Evolutionary conservation across 2,113 vertebrate species (phyloP).

Genomic region (Spea multiplicata): DNA sequence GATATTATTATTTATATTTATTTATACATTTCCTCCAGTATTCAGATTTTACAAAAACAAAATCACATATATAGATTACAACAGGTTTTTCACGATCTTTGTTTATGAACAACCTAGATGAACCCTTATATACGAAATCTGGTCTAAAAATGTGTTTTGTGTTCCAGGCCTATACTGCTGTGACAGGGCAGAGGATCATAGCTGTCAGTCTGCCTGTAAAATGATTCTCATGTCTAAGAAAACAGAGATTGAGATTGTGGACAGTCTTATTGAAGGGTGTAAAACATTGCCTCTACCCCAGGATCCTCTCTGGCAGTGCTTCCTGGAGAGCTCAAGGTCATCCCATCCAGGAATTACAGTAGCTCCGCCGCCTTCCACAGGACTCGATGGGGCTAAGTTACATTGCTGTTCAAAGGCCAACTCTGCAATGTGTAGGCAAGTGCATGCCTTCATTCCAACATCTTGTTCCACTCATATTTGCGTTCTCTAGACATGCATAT

Average conservation of each 20-base stretch:
- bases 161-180: constrained; percentile 91
- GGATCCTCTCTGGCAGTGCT: constrained; percentile 98
- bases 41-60: too few relatives aligned
- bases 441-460: constrained; percentile 25
- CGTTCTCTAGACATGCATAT: too few relatives aligned
- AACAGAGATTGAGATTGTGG: constrained; percentile 96
- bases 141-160: neutral
- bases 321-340: constrained; percentile 85
- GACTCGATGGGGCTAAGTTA: constrained; percentile 93
- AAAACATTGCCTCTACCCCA: constrained; percentile 92
- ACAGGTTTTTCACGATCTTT: neutral
- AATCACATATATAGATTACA: neutral
- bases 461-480: too few relatives aligned
- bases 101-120: too few relatives aligned
- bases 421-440: constrained; percentile 89
- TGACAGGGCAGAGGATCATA: constrained; percentile 87
- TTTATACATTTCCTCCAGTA: too few relatives aligned
- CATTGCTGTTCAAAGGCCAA: constrained; percentile 98
- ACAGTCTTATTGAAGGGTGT: constrained; percentile 88
- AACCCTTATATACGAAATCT: too few relatives aligned
- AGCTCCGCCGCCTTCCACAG: constrained; percentile 81
- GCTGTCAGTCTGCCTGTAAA: constrained; percentile 87
- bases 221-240: constrained; percentile 91
- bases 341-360: constrained; percentile 78
- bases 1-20: too few relatives aligned